Conservation (phyloP, 2,888 invertebrate species). For the Heliothis peltigera region DNA sequence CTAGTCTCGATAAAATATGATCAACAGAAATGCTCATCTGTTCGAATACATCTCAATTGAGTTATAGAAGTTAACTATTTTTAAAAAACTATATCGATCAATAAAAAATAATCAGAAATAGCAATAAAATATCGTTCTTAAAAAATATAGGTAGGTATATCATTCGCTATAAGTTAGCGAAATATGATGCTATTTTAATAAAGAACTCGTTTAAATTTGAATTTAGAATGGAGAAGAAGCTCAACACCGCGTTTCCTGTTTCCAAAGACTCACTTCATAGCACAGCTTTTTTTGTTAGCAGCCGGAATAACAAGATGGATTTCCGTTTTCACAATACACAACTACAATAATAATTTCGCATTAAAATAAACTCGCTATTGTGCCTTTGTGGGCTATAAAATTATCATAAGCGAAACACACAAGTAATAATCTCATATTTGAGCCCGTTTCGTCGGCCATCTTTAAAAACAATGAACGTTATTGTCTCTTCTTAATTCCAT, state of each 20-base stretch:
- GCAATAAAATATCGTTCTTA: constrained; percentile 44
- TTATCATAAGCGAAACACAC: constrained; percentile 83
- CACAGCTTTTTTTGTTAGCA: constrained; percentile 66
- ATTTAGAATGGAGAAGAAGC: constrained; percentile 66
- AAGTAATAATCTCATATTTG: constrained; percentile 87
- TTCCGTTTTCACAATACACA: constrained; percentile 72
- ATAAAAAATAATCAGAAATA: constrained; percentile 49
- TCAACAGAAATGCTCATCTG: constrained; percentile 24
- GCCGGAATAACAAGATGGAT: constrained; percentile 77
- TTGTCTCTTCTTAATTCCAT: constrained; percentile 90
- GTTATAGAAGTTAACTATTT: constrained; percentile 20
- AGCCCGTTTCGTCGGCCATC: constrained; percentile 84
- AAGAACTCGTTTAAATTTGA: constrained; percentile 57
- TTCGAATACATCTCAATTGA: constrained; percentile 40
- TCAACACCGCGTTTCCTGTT: constrained; percentile 75
- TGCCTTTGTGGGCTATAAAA: constrained; percentile 80
- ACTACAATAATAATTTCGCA: constrained; percentile 71
- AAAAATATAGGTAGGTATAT: constrained; percentile 38
- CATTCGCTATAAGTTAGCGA: constrained; percentile 34
- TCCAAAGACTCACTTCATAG: constrained; percentile 64
- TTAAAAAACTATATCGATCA: constrained; percentile 15
- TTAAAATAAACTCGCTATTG: constrained; percentile 77
- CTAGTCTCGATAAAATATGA: background rate
- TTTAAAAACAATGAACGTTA: constrained; percentile 89
- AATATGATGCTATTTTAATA: constrained; percentile 50